Percentiles rank a stretch among this genome's conserved stretches.
Conservation (phyloP, 2,113 vertebrate species). For the Neopipo cinnamomea region DNA sequence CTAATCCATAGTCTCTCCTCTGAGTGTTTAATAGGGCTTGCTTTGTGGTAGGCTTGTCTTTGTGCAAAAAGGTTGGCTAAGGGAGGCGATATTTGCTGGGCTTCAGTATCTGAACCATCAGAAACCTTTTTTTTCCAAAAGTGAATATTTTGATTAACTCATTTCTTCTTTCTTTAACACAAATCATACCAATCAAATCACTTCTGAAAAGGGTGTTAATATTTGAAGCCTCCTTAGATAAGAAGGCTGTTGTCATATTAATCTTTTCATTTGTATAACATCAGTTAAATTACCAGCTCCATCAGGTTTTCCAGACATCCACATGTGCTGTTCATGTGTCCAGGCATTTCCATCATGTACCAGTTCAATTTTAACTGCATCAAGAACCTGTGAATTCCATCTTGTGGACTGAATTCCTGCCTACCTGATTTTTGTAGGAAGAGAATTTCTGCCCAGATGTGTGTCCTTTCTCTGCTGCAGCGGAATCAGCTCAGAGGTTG, state of each 20-base stretch:
- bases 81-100: neutral
- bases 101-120: neutral
- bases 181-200: neutral
- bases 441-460: neutral
- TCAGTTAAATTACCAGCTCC: neutral
- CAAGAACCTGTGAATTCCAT: neutral
- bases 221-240: neutral
- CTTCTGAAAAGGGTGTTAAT: neutral
- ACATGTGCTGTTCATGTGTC: neutral
- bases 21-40: neutral
- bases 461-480: neutral
- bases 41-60: neutral
- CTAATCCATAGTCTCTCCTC: neutral
- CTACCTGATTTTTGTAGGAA: neutral
- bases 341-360: neutral
- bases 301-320: neutral
- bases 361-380: neutral
- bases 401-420: neutral
- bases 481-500: neutral
- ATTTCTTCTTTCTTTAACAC: neutral
- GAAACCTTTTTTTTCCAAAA: neutral
- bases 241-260: neutral
- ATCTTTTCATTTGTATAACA: neutral
- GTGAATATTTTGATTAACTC: conserved; percentile 11
- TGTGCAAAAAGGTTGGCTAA: neutral